Percentiles rank a stretch among this genome's conserved stretches.
These are phyloP conservation scores for Helleia helle DNA, from an alignment of 2,888 invertebrate species.

Conservation along the genomic window DNA sequence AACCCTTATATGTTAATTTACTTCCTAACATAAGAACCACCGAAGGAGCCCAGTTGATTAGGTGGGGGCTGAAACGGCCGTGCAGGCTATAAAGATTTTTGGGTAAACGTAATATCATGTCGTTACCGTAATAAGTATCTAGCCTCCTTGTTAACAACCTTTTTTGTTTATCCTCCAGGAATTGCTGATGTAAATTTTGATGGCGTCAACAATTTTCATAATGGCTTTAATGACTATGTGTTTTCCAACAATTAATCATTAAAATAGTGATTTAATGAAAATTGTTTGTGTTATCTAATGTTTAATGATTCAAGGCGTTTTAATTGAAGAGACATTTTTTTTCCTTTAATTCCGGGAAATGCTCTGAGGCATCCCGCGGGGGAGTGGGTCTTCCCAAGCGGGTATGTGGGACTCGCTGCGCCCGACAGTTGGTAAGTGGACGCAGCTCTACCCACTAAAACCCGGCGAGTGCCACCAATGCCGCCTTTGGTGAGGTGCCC, in stretches of 20 bases:
- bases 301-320: too few relatives aligned
- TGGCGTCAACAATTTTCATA: conserved; percentile 1
- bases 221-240: conserved; percentile 4
- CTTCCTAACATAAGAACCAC: conserved; percentile 27
- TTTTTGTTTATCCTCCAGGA: conserved; percentile 14
- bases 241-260: conserved; percentile 6
- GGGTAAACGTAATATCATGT: conserved; percentile 66
- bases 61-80: conserved; percentile 45
- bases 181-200: neutral
- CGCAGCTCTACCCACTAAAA: too few relatives aligned
- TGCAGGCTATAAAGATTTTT: conserved; percentile 59
- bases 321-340: neutral
- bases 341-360: too few relatives aligned
- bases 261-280: neutral
- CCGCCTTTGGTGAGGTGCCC: too few relatives aligned
- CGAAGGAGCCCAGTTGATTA: conserved; percentile 55
- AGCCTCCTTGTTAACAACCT: conserved; percentile 1
- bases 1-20: too few relatives aligned
- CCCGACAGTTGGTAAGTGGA: too few relatives aligned
- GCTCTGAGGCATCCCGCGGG: too few relatives aligned
- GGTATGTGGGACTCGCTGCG: too few relatives aligned
- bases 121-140: conserved; percentile 62
- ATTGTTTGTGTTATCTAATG: neutral
- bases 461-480: too few relatives aligned
- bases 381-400: too few relatives aligned